Evolutionary conservation across 2,113 vertebrate genomes (phyloP).

Genomic region (Phylloscopus trochiloides): DNA sequence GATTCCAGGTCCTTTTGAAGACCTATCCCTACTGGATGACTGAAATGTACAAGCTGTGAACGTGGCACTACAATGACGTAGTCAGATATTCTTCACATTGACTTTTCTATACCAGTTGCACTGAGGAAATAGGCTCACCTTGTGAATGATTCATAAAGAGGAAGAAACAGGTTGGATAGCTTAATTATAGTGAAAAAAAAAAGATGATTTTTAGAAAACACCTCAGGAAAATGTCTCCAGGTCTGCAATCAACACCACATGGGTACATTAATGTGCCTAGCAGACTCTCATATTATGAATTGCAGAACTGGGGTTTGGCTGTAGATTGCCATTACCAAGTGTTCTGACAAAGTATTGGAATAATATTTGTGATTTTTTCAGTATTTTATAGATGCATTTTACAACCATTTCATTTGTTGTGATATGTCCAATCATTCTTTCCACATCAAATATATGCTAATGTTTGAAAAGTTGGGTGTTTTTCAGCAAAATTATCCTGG

Average conservation of each 20-base stretch:
- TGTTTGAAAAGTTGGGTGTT: not conserved
- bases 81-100: not conserved
- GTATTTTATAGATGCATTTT: not conserved
- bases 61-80: not conserved
- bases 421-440: not conserved
- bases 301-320: not conserved
- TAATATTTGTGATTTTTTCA: not conserved
- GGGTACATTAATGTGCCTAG: not conserved
- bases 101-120: not conserved
- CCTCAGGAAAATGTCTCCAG: not conserved
- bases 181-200: not conserved
- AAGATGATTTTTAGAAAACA: not conserved
- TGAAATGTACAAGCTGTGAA: not conserved
- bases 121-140: not conserved
- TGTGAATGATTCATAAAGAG: not conserved
- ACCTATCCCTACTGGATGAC: not conserved
- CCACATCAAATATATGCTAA: slow-evolving; percentile 25
- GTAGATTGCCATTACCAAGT: not conserved
- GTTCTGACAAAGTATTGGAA: not conserved
- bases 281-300: not conserved
- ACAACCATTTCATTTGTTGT: not conserved
- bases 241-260: not conserved
- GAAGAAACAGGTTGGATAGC: not conserved
- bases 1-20: not conserved
- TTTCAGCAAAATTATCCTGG: not conserved